Conservation (phyloP, 2,888 invertebrate genomes). For the Melanophora roralis region DNA sequence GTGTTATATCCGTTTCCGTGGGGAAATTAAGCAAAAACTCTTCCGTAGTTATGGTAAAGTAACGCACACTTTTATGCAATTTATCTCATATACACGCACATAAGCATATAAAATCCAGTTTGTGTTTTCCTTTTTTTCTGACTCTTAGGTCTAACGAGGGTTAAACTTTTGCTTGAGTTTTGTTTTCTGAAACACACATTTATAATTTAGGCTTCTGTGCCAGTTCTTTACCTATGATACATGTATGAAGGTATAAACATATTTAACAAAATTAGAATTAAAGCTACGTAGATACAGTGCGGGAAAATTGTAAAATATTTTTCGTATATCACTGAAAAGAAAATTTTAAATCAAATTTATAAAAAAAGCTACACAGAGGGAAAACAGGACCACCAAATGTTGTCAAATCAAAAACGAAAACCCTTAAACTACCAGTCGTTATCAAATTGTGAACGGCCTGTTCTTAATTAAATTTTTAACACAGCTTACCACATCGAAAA, state of each 20-base stretch:
- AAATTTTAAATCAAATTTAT: too few species aligned
- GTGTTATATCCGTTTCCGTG: slow-evolving; percentile 63
- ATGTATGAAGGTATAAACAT: neutral
- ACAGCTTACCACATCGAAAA: too few species aligned
- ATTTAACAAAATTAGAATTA: neutral
- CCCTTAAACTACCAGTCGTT: too few species aligned
- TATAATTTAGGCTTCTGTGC: neutral
- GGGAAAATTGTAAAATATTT: too few species aligned
- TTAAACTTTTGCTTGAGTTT: slow-evolving; percentile 8
- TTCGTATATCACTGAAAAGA: too few species aligned
- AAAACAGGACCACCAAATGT: too few species aligned
- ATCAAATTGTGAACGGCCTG: too few species aligned
- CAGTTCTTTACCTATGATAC: neutral
- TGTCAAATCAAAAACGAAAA: too few species aligned
- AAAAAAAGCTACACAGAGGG: too few species aligned
- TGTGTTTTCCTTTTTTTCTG: slow-evolving; percentile 54
- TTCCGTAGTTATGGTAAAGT: slow-evolving; percentile 9
- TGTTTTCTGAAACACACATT: neutral
- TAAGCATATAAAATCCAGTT: slow-evolving; percentile 51
- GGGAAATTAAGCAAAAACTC: slow-evolving; percentile 65
- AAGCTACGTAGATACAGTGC: neutral
- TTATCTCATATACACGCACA: neutral
- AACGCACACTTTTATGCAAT: slow-evolving; percentile 5
- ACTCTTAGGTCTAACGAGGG: slow-evolving; percentile 33
- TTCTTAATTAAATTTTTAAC: too few species aligned